These are phyloP conservation scores for Pygmarrhopalites habei DNA, from an alignment of 1,140 invertebrate species.

Conservation along the genomic window DNA sequence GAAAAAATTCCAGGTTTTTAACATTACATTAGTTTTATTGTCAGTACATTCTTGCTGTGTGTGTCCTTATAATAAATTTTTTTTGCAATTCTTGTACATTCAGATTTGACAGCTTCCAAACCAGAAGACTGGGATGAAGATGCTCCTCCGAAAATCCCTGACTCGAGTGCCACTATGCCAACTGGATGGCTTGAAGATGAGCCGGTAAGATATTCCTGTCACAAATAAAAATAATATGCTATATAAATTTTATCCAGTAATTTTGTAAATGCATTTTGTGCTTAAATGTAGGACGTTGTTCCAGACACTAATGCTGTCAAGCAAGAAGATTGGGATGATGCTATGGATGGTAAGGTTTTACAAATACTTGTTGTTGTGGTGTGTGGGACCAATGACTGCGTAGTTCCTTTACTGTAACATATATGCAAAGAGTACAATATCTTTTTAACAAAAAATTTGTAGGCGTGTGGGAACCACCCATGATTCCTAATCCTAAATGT, in stretches of 20 bases:
- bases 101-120: constrained; percentile 73
- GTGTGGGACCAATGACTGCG: too few species aligned
- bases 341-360: constrained; percentile 98
- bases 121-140: constrained; percentile 94
- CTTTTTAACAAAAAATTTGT: too few species aligned
- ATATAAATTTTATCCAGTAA: not conserved
- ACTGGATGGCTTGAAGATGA: constrained; percentile 93
- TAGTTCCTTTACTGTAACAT: too few species aligned
- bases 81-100: too few species aligned
- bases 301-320: constrained; percentile 30
- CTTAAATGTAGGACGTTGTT: constrained; percentile 42
- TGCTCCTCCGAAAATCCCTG: constrained; percentile 80
- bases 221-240: not conserved
- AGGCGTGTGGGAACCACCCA: constrained; percentile 94
- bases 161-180: constrained; percentile 80
- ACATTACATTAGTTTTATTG: too few species aligned
- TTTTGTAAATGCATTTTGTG: not conserved
- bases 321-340: constrained; percentile 62
- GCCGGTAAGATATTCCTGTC: constrained; percentile 50
- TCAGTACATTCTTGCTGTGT: too few species aligned
- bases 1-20: constrained; percentile 70
- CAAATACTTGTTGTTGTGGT: too few species aligned
- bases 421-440: too few species aligned
- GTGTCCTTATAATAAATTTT: too few species aligned
- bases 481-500: constrained; percentile 87